These are phyloP conservation scores for Poecilia latipinna DNA, from an alignment of 2,113 vertebrate genomes.

Conservation along the genomic window DNA sequence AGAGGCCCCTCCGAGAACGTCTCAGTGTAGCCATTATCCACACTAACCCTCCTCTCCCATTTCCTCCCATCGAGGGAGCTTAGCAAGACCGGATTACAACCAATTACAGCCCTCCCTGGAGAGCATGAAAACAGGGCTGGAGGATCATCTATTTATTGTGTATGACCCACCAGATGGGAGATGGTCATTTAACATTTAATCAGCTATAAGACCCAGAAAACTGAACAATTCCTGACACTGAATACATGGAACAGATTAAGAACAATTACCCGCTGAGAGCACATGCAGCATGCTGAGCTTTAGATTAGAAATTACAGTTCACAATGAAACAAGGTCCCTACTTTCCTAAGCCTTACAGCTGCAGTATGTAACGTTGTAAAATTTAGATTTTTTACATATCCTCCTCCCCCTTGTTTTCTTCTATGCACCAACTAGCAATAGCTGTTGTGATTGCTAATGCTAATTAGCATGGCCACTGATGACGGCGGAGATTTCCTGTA, in stretches of 20 bases:
- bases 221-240: slow-evolving; percentile 22
- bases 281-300: background rate
- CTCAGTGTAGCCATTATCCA: slow-evolving; percentile 55
- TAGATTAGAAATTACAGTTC: background rate
- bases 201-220: slow-evolving; percentile 15
- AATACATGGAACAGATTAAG: slow-evolving; percentile 14
- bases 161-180: slow-evolving; percentile 36
- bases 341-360: background rate
- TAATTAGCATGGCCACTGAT: too few species aligned
- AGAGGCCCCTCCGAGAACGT: slow-evolving; percentile 55
- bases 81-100: slow-evolving; percentile 70
- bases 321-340: background rate
- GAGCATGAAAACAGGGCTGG: slow-evolving; percentile 30
- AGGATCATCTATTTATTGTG: slow-evolving; percentile 58
- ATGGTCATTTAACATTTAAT: slow-evolving; percentile 53
- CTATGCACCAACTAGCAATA: too few species aligned
- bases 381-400: too few species aligned
- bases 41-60: slow-evolving; percentile 44
- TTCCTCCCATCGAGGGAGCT: slow-evolving; percentile 62
- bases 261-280: background rate
- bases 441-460: too few species aligned
- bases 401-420: too few species aligned
- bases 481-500: too few species aligned
- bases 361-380: too few species aligned
- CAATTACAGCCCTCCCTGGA: slow-evolving; percentile 66